Percentiles rank a stretch among this genome's conserved stretches.
Evolutionary conservation across 2,888 invertebrate species (phyloP).

Genomic region (Nyleta sp.): DNA sequence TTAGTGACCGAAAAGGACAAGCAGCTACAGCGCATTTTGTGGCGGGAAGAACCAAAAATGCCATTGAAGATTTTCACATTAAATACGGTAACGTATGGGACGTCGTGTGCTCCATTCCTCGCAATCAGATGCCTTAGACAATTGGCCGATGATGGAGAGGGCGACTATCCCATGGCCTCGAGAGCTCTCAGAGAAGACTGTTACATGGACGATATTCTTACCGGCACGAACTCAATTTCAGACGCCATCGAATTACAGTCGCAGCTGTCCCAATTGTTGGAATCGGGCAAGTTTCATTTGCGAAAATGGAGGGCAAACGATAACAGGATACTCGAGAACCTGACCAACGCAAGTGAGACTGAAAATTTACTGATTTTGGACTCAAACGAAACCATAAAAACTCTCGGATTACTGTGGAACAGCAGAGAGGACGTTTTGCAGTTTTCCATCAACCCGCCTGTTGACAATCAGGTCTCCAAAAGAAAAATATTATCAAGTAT

Average conservation of each 20-base stretch:
- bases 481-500: slow-evolving; percentile 48
- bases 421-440: slow-evolving; percentile 29
- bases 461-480: slow-evolving; percentile 14
- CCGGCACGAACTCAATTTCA: not conserved
- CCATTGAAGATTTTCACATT: slow-evolving; percentile 19
- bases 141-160: slow-evolving; percentile 7
- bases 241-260: slow-evolving; percentile 5
- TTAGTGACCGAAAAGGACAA: slow-evolving; percentile 5
- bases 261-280: slow-evolving; percentile 26
- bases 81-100: slow-evolving; percentile 29
- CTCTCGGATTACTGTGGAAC: slow-evolving; percentile 56
- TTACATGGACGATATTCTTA: slow-evolving; percentile 15
- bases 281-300: slow-evolving; percentile 26
- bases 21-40: slow-evolving; percentile 14
- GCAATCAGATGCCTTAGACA: slow-evolving; percentile 18
- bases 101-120: not conserved
- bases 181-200: not conserved
- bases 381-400: slow-evolving; percentile 46
- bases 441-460: slow-evolving; percentile 30
- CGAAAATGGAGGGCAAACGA: not conserved
- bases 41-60: slow-evolving; percentile 4
- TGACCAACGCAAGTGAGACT: slow-evolving; percentile 9
- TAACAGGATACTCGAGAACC: not conserved
- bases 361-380: slow-evolving; percentile 33
- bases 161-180: slow-evolving; percentile 22